Percentiles rank a stretch among this genome's conserved stretches.
Evolutionary conservation across 2,888 invertebrate species (phyloP).

Genomic region (Drosophila formosana): DNA sequence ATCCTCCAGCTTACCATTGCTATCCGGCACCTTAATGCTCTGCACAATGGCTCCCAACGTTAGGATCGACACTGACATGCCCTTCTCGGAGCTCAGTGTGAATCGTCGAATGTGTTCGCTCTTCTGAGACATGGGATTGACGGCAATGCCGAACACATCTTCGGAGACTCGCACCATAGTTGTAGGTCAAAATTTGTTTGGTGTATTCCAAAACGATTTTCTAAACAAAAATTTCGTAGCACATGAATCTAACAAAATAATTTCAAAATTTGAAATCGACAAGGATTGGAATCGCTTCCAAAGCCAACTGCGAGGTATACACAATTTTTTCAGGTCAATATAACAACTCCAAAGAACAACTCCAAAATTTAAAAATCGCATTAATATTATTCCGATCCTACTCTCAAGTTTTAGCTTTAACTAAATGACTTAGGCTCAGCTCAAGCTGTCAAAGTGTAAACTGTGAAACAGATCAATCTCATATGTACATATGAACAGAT

Average conservation of each 20-base stretch:
- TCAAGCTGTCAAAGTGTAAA: background rate
- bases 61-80: slow-evolving; percentile 85
- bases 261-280: slow-evolving; percentile 9
- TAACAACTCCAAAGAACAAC: background rate
- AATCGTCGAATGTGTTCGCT: slow-evolving; percentile 78
- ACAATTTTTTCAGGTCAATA: background rate
- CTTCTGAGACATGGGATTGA: slow-evolving; percentile 78
- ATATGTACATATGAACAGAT: slow-evolving; percentile 4
- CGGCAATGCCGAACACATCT: slow-evolving; percentile 82
- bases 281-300: background rate
- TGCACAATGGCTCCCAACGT: slow-evolving; percentile 93
- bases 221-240: slow-evolving; percentile 42
- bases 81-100: slow-evolving; percentile 73
- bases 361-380: background rate
- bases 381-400: background rate
- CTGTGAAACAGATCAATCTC: background rate
- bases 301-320: slow-evolving; percentile 35
- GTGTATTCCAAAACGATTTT: slow-evolving; percentile 18
- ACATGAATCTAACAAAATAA: slow-evolving; percentile 28
- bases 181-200: slow-evolving; percentile 19
- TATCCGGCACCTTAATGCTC: slow-evolving; percentile 90
- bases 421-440: background rate
- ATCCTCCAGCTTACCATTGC: slow-evolving; percentile 90
- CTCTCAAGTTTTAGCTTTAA: background rate
- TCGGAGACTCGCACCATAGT: slow-evolving; percentile 80